These are phyloP conservation scores for Cheilosia soror DNA, from an alignment of 2,888 invertebrate species.

Conservation along the genomic window DNA sequence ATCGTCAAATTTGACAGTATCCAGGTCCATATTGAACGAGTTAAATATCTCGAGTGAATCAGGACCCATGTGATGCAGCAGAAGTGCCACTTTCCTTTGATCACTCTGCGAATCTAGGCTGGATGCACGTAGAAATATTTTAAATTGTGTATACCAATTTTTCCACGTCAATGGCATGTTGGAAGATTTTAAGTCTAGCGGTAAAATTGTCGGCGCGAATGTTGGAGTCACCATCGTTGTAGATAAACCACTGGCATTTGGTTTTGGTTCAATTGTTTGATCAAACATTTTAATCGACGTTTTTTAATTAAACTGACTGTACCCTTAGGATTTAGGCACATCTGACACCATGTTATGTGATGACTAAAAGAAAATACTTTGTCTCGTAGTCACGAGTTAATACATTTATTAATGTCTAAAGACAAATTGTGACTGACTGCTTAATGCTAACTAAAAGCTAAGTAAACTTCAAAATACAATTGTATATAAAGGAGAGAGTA, in stretches of 20 bases:
- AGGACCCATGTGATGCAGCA: conserved; percentile 48
- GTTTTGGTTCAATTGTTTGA: not conserved
- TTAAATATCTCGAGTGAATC: conserved; percentile 45
- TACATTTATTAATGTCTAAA: too few relatives aligned
- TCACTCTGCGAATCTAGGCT: conserved; percentile 22
- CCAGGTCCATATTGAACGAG: conserved; percentile 48
- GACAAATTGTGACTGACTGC: too few relatives aligned
- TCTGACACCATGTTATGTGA: too few relatives aligned
- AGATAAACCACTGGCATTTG: not conserved
- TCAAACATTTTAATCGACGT: not conserved
- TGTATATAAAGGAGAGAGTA: too few relatives aligned
- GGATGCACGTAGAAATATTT: conserved; percentile 21
- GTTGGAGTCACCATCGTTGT: conserved; percentile 10
- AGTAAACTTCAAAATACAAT: too few relatives aligned
- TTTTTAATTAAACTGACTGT: too few relatives aligned
- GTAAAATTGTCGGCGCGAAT: conserved; percentile 2
- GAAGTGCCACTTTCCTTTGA: conserved; percentile 50
- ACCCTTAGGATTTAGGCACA: too few relatives aligned
- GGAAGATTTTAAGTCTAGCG: not conserved
- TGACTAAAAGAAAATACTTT: too few relatives aligned
- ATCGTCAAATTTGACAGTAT: conserved; percentile 20
- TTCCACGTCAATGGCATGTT: conserved; percentile 24
- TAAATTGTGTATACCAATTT: conserved; percentile 19
- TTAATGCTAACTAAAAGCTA: too few relatives aligned
- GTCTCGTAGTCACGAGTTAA: too few relatives aligned